Evolutionary conservation across 2,113 vertebrate genomes (phyloP).

Genomic region (Ia io): DNA sequence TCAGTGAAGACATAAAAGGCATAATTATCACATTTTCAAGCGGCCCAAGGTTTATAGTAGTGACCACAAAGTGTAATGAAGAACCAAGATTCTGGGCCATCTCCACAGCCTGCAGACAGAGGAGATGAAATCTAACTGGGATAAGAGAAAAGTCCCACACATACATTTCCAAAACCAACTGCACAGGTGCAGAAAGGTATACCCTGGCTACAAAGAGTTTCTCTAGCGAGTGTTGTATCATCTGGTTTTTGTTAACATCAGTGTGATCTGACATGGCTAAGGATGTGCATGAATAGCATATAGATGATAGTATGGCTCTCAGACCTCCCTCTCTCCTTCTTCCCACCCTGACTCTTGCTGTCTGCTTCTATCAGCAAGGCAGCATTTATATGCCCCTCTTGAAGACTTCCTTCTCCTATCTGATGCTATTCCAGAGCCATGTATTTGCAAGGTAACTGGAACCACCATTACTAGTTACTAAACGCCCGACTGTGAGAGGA

Average conservation of each 20-base stretch:
- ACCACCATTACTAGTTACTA: background rate
- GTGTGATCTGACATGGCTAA: background rate
- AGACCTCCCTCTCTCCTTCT: background rate
- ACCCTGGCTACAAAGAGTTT: background rate
- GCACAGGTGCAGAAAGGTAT: background rate
- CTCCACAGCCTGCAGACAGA: background rate
- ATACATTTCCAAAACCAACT: background rate
- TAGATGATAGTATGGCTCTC: background rate
- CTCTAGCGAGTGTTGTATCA: background rate
- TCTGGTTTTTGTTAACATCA: background rate
- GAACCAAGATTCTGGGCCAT: background rate
- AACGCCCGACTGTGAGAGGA: background rate
- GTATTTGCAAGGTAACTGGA: background rate
- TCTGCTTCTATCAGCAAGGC: background rate
- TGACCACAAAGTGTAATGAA: background rate
- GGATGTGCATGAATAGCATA: background rate
- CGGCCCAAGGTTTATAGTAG: background rate
- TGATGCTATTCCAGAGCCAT: background rate
- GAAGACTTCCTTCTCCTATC: background rate
- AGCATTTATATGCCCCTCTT: background rate
- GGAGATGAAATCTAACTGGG: background rate
- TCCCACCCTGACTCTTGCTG: background rate
- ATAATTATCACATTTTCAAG: slow-evolving; percentile 55
- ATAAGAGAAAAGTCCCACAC: background rate
- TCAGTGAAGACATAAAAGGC: slow-evolving; percentile 27